Evolutionary conservation across 1,140 invertebrate genomes (phyloP).

Genomic region (Trialeurodes vaporariorum): DNA sequence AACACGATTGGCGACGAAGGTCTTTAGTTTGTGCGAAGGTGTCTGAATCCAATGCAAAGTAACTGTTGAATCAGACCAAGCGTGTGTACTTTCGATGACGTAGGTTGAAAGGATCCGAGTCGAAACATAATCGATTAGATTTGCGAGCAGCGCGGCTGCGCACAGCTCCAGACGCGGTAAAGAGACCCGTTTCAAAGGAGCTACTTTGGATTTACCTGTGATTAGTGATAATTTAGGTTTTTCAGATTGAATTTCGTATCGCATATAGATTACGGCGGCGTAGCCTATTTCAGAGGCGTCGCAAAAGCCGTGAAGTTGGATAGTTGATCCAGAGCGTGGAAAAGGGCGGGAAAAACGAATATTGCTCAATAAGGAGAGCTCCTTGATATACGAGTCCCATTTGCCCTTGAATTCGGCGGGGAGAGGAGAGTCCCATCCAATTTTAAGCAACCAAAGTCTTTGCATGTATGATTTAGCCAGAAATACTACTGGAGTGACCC

Average conservation of each 20-base stretch:
- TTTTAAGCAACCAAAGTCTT: not conserved
- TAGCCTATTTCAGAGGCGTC: no score
- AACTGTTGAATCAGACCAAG: slow-evolving; percentile 18
- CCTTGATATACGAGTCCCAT: slow-evolving; percentile 22
- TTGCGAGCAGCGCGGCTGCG: slow-evolving; percentile 20
- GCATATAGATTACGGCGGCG: no score
- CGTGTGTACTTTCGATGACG: not conserved
- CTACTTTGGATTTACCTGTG: slow-evolving; percentile 20
- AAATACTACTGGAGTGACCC: no score
- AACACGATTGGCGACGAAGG: slow-evolving; percentile 34
- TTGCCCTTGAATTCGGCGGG: slow-evolving; percentile 18
- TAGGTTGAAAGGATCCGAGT: not conserved
- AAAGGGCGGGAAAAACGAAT: no score
- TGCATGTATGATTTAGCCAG: no score
- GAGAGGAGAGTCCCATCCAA: slow-evolving; percentile 32
- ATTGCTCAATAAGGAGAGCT: slow-evolving; percentile 21
- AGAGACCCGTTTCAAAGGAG: slow-evolving; percentile 17
- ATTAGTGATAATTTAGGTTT: no score
- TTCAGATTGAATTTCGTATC: no score
- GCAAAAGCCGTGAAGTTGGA: no score
- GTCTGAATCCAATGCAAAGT: slow-evolving; percentile 24
- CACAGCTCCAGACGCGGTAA: slow-evolving; percentile 23
- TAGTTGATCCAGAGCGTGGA: not conserved
- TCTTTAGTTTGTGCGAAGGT: slow-evolving; percentile 26
- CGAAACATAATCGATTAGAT: not conserved